Conservation (phyloP, 2,888 invertebrate genomes). For the Saturnia pavonia region DNA sequence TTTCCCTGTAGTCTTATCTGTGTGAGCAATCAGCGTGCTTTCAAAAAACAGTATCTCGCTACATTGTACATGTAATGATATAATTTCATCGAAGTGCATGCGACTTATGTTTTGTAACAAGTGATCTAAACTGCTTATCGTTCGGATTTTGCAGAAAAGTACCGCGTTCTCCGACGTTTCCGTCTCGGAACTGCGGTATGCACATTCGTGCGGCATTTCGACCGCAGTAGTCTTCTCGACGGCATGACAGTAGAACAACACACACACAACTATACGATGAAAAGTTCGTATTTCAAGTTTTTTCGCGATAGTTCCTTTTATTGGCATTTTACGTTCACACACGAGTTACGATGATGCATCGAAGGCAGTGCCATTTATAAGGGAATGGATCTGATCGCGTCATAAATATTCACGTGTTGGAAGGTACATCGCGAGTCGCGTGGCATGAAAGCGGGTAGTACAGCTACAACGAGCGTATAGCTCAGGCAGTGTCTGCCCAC, state of each 20-base stretch:
- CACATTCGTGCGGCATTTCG: constrained; percentile 86
- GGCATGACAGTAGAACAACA: constrained; percentile 76
- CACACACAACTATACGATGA: constrained; percentile 75
- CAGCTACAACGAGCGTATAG: constrained; percentile 50
- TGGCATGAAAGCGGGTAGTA: constrained; percentile 57
- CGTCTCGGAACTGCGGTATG: constrained; percentile 84
- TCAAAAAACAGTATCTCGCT: constrained; percentile 89
- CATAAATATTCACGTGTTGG: constrained; percentile 75
- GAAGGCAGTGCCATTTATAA: constrained; percentile 75
- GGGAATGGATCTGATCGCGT: constrained; percentile 67
- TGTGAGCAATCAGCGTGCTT: constrained; percentile 83
- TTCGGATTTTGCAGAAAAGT: constrained; percentile 86
- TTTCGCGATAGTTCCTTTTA: constrained; percentile 71
- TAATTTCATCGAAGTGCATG: constrained; percentile 84
- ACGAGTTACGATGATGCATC: constrained; percentile 59
- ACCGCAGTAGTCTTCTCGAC: constrained; percentile 65
- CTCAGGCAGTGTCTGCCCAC: constrained; percentile 75
- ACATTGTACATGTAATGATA: constrained; percentile 86
- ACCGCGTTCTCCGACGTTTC: constrained; percentile 80
- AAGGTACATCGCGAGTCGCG: constrained; percentile 74
- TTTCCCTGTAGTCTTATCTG: constrained; percentile 71
- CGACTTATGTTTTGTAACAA: constrained; percentile 86
- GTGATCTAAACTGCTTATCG: constrained; percentile 86
- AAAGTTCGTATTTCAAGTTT: constrained; percentile 76
- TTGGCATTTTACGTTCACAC: constrained; percentile 76